Evolutionary conservation across 2,888 invertebrate genomes (phyloP).

Genomic region (Thereva nobilitata): DNA sequence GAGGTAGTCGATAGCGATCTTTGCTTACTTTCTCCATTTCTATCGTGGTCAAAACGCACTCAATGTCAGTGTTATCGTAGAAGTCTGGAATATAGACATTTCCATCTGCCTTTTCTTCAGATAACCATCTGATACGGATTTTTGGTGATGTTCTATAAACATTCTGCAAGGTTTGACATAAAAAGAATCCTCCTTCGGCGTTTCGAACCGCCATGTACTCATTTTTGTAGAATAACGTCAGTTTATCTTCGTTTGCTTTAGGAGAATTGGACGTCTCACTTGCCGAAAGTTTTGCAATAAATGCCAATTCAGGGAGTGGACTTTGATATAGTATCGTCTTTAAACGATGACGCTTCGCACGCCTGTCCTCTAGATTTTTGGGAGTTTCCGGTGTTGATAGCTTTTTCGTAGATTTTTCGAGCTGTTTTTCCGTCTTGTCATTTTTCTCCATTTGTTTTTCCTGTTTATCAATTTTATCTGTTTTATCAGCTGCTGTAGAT

Average conservation of each 20-base stretch:
- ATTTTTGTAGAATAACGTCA: conserved; percentile 86
- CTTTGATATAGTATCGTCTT: conserved; percentile 76
- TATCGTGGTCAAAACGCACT: conserved; percentile 85
- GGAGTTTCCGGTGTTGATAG: conserved; percentile 42
- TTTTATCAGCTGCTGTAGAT: not conserved
- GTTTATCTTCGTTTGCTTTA: conserved; percentile 70
- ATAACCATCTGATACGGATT: conserved; percentile 89
- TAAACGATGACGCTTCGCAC: conserved; percentile 51
- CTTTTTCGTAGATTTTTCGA: conserved; percentile 19
- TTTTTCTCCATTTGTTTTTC: conserved; percentile 7
- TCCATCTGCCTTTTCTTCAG: conserved; percentile 62
- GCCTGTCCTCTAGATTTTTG: conserved; percentile 42
- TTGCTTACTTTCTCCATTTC: conserved; percentile 74
- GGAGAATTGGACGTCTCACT: conserved; percentile 63
- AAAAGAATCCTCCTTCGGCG: conserved; percentile 83
- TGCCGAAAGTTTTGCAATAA: conserved; percentile 74
- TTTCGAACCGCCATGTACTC: conserved; percentile 91
- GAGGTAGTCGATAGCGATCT: conserved; percentile 70
- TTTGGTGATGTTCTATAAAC: conserved; percentile 83
- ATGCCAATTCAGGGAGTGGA: conserved; percentile 76
- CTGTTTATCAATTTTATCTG: not conserved
- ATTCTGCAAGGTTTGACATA: conserved; percentile 89
- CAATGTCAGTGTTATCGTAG: conserved; percentile 88
- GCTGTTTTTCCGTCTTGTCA: conserved; percentile 15
- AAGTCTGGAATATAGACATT: conserved; percentile 85